Conservation (phyloP, 2,113 vertebrate species). For the Solenodon paradoxus region DNA sequence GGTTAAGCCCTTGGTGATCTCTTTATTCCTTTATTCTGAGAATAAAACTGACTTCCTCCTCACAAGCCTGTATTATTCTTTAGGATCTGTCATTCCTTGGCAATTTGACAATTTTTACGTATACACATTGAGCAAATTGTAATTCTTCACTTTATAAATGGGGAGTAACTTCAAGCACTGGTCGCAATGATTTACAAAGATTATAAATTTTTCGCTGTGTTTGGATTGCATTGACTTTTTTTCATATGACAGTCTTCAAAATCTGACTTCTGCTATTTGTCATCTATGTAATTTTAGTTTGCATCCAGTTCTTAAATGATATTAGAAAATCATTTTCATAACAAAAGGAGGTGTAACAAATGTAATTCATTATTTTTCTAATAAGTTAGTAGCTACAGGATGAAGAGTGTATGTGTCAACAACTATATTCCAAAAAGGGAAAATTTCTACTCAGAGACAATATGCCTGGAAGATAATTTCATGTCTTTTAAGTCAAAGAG, state of each 20-base stretch:
- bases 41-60: background rate
- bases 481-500: background rate
- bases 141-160: background rate
- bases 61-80: background rate
- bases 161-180: background rate
- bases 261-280: background rate
- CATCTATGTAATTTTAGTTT: background rate
- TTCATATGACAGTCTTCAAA: background rate
- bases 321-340: background rate
- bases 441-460: background rate
- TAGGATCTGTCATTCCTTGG: background rate
- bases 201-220: background rate
- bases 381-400: background rate
- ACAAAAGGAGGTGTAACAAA: too few relatives aligned
- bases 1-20: background rate
- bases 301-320: background rate
- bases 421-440: background rate
- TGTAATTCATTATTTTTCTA: constrained; percentile 1
- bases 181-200: background rate
- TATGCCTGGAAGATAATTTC: background rate
- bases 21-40: background rate
- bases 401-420: background rate
- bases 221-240: background rate
- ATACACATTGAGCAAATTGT: background rate
- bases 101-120: background rate